phyloP scores from a whole-genome alignment of 2,888 invertebrate species.

The Andrena bicolor region DNA sequence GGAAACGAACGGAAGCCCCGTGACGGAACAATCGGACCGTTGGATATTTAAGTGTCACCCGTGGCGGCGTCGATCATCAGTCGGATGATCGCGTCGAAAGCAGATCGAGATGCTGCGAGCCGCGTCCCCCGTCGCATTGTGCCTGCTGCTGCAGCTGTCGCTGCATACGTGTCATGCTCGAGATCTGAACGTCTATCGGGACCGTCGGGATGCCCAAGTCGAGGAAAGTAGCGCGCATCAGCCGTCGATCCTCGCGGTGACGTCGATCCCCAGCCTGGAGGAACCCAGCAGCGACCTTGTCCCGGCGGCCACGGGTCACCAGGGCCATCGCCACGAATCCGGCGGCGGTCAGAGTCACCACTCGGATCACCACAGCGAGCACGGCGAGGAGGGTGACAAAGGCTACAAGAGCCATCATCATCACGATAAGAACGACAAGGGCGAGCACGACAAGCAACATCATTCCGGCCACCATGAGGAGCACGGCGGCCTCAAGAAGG shows the following conservation, averaged over 20 bases:
- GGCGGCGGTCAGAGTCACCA: conserved; percentile 91
- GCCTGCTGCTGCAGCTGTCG: conserved; percentile 49
- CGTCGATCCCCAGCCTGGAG: neutral
- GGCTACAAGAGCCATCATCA: conserved; percentile 92
- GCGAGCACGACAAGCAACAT: conserved; percentile 87
- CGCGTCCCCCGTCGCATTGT: conserved; percentile 45
- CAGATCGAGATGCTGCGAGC: conserved; percentile 71
- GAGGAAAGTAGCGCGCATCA: conserved; percentile 1
- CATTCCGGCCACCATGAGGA: conserved; percentile 88
- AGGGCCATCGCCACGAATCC: conserved; percentile 87
- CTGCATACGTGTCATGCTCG: conserved; percentile 67
- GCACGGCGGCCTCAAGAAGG: conserved; percentile 88
- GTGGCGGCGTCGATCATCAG: conserved; percentile 71
- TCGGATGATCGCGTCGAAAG: conserved; percentile 68
- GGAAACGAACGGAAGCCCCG: conserved; percentile 55
- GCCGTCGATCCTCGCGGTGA: neutral
- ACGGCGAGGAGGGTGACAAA: conserved; percentile 92
- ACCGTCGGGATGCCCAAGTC: conserved; percentile 42
- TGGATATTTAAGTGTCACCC: conserved; percentile 80
- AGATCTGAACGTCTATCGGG: conserved; percentile 53
- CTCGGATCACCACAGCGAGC: conserved; percentile 89
- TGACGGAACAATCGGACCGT: conserved; percentile 66
- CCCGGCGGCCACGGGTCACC: conserved; percentile 72
- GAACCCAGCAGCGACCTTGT: conserved; percentile 67
- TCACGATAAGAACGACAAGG: conserved; percentile 89